phyloP scores from a whole-genome alignment of 1,140 invertebrate species.

The Bombus polaris region DNA sequence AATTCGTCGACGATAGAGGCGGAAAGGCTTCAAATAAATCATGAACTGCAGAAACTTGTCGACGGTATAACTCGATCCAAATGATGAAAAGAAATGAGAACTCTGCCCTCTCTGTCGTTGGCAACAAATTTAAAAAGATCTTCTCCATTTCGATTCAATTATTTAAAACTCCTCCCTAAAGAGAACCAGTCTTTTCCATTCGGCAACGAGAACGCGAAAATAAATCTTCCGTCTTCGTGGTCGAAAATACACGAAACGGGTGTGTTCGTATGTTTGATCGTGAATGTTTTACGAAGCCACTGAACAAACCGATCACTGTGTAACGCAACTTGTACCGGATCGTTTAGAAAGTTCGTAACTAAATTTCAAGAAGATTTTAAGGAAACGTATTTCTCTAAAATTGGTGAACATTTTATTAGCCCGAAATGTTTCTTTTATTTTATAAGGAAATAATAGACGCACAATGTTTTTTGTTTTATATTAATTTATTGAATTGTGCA shows the following conservation, averaged over 20 bases:
- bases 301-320: neutral
- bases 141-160: neutral
- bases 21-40: conserved; percentile 7
- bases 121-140: neutral
- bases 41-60: neutral
- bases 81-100: neutral
- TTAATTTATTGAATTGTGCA: too few relatives aligned
- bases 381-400: too few relatives aligned
- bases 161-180: neutral
- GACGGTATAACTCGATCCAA: neutral
- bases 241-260: neutral
- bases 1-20: conserved; percentile 9
- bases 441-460: too few relatives aligned
- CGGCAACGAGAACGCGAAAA: neutral
- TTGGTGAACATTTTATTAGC: too few relatives aligned
- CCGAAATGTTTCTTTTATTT: too few relatives aligned
- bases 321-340: neutral
- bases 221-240: neutral
- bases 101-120: neutral
- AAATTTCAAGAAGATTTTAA: too few relatives aligned
- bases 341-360: too few relatives aligned
- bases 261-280: too few relatives aligned
- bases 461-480: too few relatives aligned
- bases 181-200: too few relatives aligned
- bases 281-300: conserved; percentile 5